These are phyloP conservation scores for Staurois parvus DNA, from an alignment of 2,797 vertebrate genomes.

Conservation along the genomic window DNA sequence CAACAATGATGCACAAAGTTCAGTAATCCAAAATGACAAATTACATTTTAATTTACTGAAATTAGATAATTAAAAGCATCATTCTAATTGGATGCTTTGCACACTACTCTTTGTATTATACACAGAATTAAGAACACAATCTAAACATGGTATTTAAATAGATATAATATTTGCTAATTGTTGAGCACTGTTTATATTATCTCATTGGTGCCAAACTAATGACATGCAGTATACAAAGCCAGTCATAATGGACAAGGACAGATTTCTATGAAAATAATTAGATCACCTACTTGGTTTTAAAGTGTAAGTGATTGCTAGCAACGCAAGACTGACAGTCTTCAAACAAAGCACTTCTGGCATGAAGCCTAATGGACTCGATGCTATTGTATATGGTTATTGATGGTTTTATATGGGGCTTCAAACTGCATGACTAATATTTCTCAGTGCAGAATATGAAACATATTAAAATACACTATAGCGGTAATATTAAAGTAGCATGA, in stretches of 20 bases:
- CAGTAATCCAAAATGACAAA: no score
- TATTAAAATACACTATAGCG: not conserved
- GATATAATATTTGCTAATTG: not conserved
- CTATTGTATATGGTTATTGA: constrained; percentile 30
- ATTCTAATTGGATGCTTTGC: not conserved
- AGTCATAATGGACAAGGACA: not conserved
- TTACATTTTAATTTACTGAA: no score
- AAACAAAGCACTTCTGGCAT: constrained; percentile 14
- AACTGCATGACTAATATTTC: constrained; percentile 24
- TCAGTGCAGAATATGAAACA: not conserved
- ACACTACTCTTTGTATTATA: not conserved
- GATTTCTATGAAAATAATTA: constrained; percentile 23
- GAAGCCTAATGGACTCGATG: constrained; percentile 23
- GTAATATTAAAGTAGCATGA: not conserved
- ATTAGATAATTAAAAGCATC: no score
- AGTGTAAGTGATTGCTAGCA: constrained; percentile 19
- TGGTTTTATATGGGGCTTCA: constrained; percentile 16
- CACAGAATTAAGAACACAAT: not conserved
- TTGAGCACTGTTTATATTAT: constrained; percentile 4
- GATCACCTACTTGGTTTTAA: not conserved
- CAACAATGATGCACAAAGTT: no score
- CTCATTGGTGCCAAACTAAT: constrained; percentile 7
- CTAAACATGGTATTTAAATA: not conserved
- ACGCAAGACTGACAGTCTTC: not conserved
- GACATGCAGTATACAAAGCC: not conserved